Percentiles rank a stretch among this genome's conserved stretches.
Evolutionary conservation across 2,888 invertebrate species (phyloP).

Genomic region (Tyria jacobaeae): DNA sequence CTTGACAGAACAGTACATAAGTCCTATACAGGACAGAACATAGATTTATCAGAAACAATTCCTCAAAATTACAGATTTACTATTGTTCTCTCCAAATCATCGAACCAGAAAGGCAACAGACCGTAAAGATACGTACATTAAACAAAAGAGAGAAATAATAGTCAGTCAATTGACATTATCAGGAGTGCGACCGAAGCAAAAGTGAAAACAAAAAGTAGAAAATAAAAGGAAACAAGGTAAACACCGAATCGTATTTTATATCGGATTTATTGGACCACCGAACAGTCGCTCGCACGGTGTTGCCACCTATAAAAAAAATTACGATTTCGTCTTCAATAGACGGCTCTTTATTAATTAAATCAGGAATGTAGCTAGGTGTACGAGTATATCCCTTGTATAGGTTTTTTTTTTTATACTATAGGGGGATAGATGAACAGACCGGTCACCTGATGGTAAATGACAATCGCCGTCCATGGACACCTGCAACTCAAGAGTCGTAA

Average conservation of each 20-base stretch:
- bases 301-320: conserved; percentile 43
- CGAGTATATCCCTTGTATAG: too few relatives aligned
- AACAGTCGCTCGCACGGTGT: conserved; percentile 42
- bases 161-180: conserved; percentile 36
- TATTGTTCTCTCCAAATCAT: conserved; percentile 9
- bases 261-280: conserved; percentile 62
- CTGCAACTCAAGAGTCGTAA: too few relatives aligned
- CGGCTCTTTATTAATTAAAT: too few relatives aligned
- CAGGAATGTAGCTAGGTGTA: too few relatives aligned
- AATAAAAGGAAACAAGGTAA: conserved; percentile 66
- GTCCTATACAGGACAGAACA: too few relatives aligned
- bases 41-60: conserved; percentile 9
- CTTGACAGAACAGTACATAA: too few relatives aligned
- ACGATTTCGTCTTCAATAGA: too few relatives aligned
- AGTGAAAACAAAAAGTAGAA: conserved; percentile 55
- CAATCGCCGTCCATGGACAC: too few relatives aligned
- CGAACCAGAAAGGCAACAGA: conserved; percentile 16
- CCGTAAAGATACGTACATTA: conserved; percentile 13
- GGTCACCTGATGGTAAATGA: too few relatives aligned
- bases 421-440: too few relatives aligned
- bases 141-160: conserved; percentile 15
- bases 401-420: too few relatives aligned
- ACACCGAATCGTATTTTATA: conserved; percentile 65
- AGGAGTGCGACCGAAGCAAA: conserved; percentile 38
- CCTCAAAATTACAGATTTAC: conserved; percentile 4